A percentile compares a stretch with the other conserved stretches of the same genome.
Conservation (phyloP, 2,113 vertebrate genomes). For the Notiomystis cincta region DNA sequence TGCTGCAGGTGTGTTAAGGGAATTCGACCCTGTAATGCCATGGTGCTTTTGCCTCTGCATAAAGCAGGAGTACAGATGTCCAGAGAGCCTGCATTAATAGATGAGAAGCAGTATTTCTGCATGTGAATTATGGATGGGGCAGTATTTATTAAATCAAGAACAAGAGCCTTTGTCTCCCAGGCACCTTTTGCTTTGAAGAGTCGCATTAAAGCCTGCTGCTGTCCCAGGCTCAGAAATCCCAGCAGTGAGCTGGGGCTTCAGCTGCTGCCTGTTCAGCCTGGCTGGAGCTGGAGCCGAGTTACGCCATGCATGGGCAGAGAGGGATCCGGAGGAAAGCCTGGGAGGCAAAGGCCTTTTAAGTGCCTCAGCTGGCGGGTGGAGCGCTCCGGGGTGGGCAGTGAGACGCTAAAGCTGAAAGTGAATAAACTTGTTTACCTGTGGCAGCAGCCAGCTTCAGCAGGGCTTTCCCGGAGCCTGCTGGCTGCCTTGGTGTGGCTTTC, state of each 20-base stretch:
- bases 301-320: background rate
- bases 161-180: background rate
- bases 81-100: background rate
- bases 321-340: background rate
- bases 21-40: background rate
- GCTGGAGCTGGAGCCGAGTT: background rate
- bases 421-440: background rate
- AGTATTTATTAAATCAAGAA: background rate
- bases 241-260: background rate
- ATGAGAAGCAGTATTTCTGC: background rate
- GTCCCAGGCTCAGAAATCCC: background rate
- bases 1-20: constrained; percentile 53
- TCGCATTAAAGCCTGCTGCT: background rate
- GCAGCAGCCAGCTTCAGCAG: background rate
- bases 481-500: background rate
- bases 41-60: background rate
- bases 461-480: background rate
- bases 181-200: background rate
- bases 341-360: background rate
- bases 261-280: background rate
- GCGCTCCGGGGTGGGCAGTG: rapidly evolving
- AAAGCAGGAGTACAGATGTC: background rate
- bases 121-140: background rate
- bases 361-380: background rate
- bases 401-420: background rate